Evolutionary conservation across 2,797 vertebrate species (phyloP).

Genomic region (Danio choprae): DNA sequence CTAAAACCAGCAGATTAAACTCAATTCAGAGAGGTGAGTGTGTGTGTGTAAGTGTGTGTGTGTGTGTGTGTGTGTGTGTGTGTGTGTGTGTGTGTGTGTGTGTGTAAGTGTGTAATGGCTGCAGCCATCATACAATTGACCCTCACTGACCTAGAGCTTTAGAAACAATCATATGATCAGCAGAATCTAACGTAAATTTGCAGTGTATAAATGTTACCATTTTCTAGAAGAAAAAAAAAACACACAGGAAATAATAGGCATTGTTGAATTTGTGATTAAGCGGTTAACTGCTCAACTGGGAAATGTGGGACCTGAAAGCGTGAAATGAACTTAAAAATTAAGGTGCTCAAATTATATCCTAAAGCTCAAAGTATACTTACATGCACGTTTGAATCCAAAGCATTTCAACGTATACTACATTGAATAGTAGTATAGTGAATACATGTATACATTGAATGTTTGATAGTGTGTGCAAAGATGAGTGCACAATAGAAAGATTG

Average conservation of each 20-base stretch:
- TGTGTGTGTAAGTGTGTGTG: not conserved
- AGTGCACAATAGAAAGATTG: too few relatives aligned
- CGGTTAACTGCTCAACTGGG: not conserved
- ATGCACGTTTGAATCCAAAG: too few relatives aligned
- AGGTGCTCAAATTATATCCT: too few relatives aligned
- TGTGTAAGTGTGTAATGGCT: slow-evolving; percentile 2
- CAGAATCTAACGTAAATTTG: not conserved
- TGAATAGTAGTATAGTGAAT: too few relatives aligned
- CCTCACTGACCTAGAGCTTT: not conserved
- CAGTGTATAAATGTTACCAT: not conserved
- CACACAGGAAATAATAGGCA: not conserved
- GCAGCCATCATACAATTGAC: slow-evolving; percentile 6
- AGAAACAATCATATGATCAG: slow-evolving; percentile 18
- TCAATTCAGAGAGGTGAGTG: slow-evolving; percentile 22
- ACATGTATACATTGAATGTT: too few relatives aligned
- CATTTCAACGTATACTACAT: too few relatives aligned
- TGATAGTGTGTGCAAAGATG: too few relatives aligned
- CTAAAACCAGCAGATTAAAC: slow-evolving; percentile 16
- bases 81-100: slow-evolving; percentile 35
- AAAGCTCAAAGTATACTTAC: too few relatives aligned
- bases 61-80: slow-evolving; percentile 31
- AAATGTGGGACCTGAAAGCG: not conserved
- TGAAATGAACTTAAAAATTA: not conserved
- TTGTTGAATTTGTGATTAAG: not conserved
- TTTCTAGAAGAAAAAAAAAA: not conserved